Evolutionary conservation across 2,113 vertebrate genomes (phyloP), one percentile per base, ranked within the genome.

Genomic region (Cranoglanis bouderius): DNA sequence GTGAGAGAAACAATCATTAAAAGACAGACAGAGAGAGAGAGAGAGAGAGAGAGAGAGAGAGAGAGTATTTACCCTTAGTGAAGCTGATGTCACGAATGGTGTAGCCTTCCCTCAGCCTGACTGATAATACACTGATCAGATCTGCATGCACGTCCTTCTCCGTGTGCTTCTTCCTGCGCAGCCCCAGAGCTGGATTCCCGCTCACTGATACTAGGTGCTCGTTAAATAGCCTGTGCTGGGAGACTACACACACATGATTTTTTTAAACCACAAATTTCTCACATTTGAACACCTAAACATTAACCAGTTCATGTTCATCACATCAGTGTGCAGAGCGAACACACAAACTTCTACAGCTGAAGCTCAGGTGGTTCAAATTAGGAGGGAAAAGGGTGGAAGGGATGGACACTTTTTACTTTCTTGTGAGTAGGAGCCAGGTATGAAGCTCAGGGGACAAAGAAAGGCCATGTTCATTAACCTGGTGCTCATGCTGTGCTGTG

Each of bases 151-250:
- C 97, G 89, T 99, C 98, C 89, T 99, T 99, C 93, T 99, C 98
- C 0, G 98, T 96, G 93, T 99, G 98, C 91, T 99, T 99, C 94
- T 99, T 99, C 90, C 98, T 96, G 43, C 98, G 96, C 95, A 98
- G 96, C 0, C 97, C 97, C 92, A 99, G 93, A 0, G 98, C 97
- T 0, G 98, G 98, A 92, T 99, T 99, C 86, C 97, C 98, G 89
- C 98, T 99, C 14, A 97, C 97, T 0, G 98, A 99, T 90, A 99
- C 97, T 92, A 99, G 93, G 91, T 99, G 98, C 93, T 99, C 98
- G 0, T 99, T 99, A 93, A 99, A 99, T 19, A 99, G 94, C 83
- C 97, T 97, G 93, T 99, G 98, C 93, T 99, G 98, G 38, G 97
- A 97, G 90, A 97, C 98, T 99, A 91, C 75, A 89, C 3, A 88